Evolutionary conservation across 2,113 vertebrate species (phyloP).

Genomic region (Hylia prasina): DNA sequence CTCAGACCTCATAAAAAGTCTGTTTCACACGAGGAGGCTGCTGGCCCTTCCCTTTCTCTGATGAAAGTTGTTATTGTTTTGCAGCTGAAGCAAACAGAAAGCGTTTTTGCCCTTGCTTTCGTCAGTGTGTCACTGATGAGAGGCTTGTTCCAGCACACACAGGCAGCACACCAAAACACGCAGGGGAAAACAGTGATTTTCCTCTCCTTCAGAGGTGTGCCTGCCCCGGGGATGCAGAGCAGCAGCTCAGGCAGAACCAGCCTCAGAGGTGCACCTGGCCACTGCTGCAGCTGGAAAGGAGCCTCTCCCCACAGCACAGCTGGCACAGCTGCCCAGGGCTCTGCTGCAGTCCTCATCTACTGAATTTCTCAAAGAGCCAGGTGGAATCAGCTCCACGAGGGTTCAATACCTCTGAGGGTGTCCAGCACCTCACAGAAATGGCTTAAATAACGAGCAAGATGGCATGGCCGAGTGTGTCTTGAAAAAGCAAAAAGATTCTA

Average conservation of each 20-base stretch:
- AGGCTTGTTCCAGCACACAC: neutral
- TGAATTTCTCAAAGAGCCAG: too few relatives aligned
- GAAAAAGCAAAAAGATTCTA: neutral
- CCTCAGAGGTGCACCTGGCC: neutral
- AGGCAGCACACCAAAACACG: neutral
- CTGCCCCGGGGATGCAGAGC: accelerated
- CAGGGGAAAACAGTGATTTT: neutral
- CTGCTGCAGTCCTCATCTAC: neutral
- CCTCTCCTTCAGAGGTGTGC: neutral
- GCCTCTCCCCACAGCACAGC: neutral
- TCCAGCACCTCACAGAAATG: too few relatives aligned
- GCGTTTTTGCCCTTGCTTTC: neutral
- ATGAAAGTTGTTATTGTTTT: conserved; percentile 18
- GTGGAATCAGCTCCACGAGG: too few relatives aligned
- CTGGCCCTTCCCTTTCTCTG: neutral
- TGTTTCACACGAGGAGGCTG: neutral
- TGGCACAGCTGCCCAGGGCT: neutral
- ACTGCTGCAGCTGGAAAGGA: neutral
- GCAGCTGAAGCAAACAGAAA: neutral
- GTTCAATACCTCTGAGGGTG: too few relatives aligned
- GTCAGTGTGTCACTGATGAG: neutral
- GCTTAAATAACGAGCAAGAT: neutral
- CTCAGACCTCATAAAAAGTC: conserved; percentile 13
- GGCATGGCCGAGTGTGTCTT: neutral
- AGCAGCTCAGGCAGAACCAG: neutral